Percentiles rank a stretch among this genome's conserved stretches.
Conservation (phyloP, 2,888 invertebrate genomes). For the Drosophila austrosaltans region DNA sequence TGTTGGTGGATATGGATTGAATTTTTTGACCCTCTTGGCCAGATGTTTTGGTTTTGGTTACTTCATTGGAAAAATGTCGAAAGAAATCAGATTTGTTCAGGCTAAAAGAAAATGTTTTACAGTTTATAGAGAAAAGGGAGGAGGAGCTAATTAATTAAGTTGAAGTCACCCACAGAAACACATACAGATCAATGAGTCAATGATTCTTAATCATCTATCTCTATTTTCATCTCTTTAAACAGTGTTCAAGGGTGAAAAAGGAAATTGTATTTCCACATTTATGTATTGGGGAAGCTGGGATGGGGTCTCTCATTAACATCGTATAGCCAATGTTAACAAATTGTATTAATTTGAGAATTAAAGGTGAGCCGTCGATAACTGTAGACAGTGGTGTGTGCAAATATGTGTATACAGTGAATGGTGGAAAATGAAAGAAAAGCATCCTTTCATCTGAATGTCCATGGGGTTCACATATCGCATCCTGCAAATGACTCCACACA, state of each 20-base stretch:
- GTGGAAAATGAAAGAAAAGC: conserved; percentile 19
- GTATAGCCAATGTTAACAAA: conserved; percentile 76
- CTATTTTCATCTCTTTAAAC: background rate
- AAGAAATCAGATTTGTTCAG: conserved; percentile 64
- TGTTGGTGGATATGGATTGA: conserved; percentile 13
- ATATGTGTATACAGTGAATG: conserved; percentile 44
- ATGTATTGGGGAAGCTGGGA: background rate
- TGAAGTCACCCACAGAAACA: conserved; percentile 25
- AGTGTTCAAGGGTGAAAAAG: conserved; percentile 21
- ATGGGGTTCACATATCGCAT: conserved; percentile 1
- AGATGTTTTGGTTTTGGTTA: conserved; percentile 41
- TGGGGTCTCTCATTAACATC: conserved; percentile 67
- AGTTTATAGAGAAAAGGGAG: conserved; percentile 44
- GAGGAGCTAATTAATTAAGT: conserved; percentile 80
- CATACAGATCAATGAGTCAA: conserved; percentile 17
- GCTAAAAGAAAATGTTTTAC: conserved; percentile 55
- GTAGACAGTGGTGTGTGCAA: conserved; percentile 52
- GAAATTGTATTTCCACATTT: conserved; percentile 63
- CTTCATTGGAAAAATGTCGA: conserved; percentile 39
- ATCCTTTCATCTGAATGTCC: conserved; percentile 21
- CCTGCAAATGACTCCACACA: conserved; percentile 34
- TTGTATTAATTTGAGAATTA: conserved; percentile 60
- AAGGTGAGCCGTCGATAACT: conserved; percentile 25
- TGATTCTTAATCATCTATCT: background rate
- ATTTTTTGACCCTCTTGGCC: conserved; percentile 25